Conservation (phyloP, 2,797 vertebrate genomes). For the Amblyopsis hoosieri region DNA sequence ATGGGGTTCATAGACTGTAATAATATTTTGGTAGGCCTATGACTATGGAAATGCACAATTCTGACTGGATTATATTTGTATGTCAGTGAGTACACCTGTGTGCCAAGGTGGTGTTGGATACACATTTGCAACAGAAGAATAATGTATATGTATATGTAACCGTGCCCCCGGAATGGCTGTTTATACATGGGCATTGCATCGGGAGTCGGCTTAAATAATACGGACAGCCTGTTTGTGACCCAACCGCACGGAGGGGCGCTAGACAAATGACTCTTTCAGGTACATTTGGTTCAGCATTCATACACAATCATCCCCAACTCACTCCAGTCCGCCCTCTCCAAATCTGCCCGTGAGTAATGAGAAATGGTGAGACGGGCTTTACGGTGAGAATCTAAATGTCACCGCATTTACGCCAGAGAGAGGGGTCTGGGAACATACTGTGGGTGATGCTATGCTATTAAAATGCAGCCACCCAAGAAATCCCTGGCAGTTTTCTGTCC, state of each 20-base stretch:
- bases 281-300: slow-evolving; percentile 45
- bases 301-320: slow-evolving; percentile 47
- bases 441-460: slow-evolving; percentile 11
- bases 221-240: slow-evolving; percentile 32
- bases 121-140: not conserved
- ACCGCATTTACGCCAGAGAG: slow-evolving; percentile 61
- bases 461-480: slow-evolving; percentile 13
- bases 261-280: slow-evolving; percentile 49
- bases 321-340: slow-evolving; percentile 30
- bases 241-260: slow-evolving; percentile 22
- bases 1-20: slow-evolving; percentile 6
- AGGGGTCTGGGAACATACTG: slow-evolving; percentile 60
- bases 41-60: not conserved
- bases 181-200: not conserved
- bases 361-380: slow-evolving; percentile 62
- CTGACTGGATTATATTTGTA: too few relatives aligned
- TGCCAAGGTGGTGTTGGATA: not conserved
- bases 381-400: slow-evolving; percentile 75
- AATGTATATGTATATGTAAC: not conserved
- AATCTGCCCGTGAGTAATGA: slow-evolving; percentile 55
- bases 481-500: not conserved
- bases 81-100: slow-evolving; percentile 2
- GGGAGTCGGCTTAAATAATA: not conserved
- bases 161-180: not conserved
- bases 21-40: slow-evolving; percentile 11